Conservation (phyloP, 2,113 vertebrate species). For the Nyctibius bracteatus region DNA sequence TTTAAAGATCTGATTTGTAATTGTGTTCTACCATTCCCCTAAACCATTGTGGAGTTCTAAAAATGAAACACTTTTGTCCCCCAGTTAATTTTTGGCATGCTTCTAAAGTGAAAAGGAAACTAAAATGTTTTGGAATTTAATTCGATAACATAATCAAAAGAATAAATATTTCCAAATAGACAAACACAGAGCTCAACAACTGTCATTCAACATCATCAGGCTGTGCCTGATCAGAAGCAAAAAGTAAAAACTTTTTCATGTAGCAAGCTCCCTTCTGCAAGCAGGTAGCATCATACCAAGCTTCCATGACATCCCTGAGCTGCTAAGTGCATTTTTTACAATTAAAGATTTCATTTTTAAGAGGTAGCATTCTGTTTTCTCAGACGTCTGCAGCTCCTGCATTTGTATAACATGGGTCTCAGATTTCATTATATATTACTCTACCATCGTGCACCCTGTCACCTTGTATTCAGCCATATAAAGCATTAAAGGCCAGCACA, state of each 20-base stretch:
- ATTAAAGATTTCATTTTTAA: neutral
- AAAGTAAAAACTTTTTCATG: neutral
- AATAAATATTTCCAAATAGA: neutral
- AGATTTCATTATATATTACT: neutral
- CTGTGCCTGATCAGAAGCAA: neutral
- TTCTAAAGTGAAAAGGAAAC: neutral
- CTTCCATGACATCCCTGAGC: neutral
- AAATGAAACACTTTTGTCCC: neutral
- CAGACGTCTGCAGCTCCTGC: neutral
- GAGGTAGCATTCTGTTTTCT: neutral
- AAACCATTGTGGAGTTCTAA: neutral
- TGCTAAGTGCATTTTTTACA: neutral
- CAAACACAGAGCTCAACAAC: neutral
- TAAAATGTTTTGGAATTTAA: neutral
- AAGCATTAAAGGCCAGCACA: neutral
- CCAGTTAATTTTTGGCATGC: neutral
- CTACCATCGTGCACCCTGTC: neutral
- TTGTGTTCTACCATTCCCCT: neutral
- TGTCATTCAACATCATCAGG: neutral
- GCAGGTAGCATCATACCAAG: neutral
- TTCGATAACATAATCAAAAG: neutral
- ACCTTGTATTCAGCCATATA: neutral
- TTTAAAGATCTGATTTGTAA: neutral
- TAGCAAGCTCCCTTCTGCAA: neutral
- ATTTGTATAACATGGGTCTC: neutral